Base-by-base conservation (phyloP, 2,888 invertebrate genomes). In the Myopa tessellatipennis region DNA sequence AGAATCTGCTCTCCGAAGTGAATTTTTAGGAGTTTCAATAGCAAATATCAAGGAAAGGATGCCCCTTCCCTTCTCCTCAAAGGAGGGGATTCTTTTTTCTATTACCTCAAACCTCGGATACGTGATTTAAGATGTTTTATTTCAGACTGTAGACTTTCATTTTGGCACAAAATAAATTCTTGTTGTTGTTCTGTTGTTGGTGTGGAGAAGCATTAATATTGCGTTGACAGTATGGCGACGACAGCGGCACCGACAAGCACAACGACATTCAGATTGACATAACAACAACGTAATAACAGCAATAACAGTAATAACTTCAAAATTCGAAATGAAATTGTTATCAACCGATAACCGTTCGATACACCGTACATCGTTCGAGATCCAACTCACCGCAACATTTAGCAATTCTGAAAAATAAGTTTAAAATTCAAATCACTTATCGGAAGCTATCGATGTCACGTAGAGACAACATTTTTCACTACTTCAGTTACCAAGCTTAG, bases 351-450 rank as follows among this genome's bases (percentile, higher is more conserved):
- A 38, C 38, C 3, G 14, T 65, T 14, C 34, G n/a, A 26, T 45
- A 45, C 45, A 45, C 8, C 52, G 52, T 58, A 8, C 16, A 12
- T 16, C 14, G 14, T n/a, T 58, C 61, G 18, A 61, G 4, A 26
- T 61, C 4, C 12, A 65, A 36, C 12, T 65, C 58, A 73, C 61
- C 61, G 69, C 76, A 77, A 50, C 69, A 61, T 55, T 69, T 26
- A 60, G 74, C 76, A 76, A 78, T 77, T 78, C 77, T 77, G 16
- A 55, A 45, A 78, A 80, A 77, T 77, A 76, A 78, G 77, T 80
- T 80, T 78, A 72, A 79, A 79, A 80, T 80, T 80, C 79, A 74
- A 80, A 79, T 79, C 79, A 79, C 60, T 80, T 78, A 14, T 65
- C 65, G 65, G 26, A 14, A 34, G 65, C 12, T 65, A 79, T 80